Evolutionary conservation across 2,888 invertebrate species (phyloP).

Genomic region (Pollenia angustigena): DNA sequence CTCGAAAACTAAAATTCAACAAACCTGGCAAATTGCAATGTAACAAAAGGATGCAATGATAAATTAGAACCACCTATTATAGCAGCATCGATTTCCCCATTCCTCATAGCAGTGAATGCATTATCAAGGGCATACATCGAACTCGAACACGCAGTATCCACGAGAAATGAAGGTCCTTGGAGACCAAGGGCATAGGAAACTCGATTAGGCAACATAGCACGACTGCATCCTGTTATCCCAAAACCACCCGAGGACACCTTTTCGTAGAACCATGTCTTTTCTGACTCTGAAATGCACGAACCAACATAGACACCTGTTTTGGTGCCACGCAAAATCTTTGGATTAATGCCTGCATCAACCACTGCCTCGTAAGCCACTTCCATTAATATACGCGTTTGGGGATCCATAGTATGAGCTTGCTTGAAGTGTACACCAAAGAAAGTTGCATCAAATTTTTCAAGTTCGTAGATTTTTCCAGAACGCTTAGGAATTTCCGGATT

Average conservation of each 20-base stretch:
- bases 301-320: slow-evolving; percentile 91
- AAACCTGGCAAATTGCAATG: slow-evolving; percentile 93
- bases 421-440: slow-evolving; percentile 91
- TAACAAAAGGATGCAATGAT: slow-evolving; percentile 93
- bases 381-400: slow-evolving; percentile 90
- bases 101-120: slow-evolving; percentile 90
- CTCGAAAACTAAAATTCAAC: slow-evolving; percentile 6
- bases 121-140: slow-evolving; percentile 94
- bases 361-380: slow-evolving; percentile 92
- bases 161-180: slow-evolving; percentile 93
- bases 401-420: slow-evolving; percentile 91
- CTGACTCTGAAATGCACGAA: slow-evolving; percentile 89
- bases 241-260: slow-evolving; percentile 86
- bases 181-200: slow-evolving; percentile 95
- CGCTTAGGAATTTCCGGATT: slow-evolving; percentile 90
- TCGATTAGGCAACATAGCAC: slow-evolving; percentile 96
- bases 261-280: slow-evolving; percentile 89
- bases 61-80: slow-evolving; percentile 95
- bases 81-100: slow-evolving; percentile 94
- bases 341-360: slow-evolving; percentile 90
- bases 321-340: slow-evolving; percentile 87
- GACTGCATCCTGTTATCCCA: slow-evolving; percentile 89
- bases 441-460: slow-evolving; percentile 90
- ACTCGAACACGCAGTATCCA: slow-evolving; percentile 98
- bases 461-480: slow-evolving; percentile 89